phyloP scores from a whole-genome alignment of 2,888 invertebrate species.

The Pollenia labialis region DNA sequence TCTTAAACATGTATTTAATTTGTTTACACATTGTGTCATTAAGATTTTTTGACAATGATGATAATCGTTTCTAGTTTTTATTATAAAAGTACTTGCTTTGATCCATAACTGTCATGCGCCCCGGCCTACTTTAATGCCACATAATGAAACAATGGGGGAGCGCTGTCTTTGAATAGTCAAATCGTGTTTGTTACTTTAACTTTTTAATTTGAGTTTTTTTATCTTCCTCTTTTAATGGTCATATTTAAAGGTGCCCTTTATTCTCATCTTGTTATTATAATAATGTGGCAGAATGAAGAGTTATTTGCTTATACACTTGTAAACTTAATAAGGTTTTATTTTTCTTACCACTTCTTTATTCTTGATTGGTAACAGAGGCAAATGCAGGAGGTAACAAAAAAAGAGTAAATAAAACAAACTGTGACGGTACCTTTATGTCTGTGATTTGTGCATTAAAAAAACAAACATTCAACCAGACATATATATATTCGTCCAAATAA shows the following conservation, averaged over 20 bases:
- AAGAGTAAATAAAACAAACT: slow-evolving; percentile 32
- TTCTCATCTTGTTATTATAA: slow-evolving; percentile 20
- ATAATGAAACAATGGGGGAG: slow-evolving; percentile 16
- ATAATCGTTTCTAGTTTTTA: slow-evolving; percentile 28
- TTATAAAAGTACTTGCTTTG: slow-evolving; percentile 73
- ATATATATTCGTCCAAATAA: not conserved
- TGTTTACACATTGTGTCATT: not conserved
- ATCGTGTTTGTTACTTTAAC: slow-evolving; percentile 14
- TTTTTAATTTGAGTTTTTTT: not conserved
- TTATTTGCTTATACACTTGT: slow-evolving; percentile 64
- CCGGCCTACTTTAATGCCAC: slow-evolving; percentile 10
- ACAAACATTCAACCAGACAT: not conserved
- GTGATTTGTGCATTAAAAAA: slow-evolving; percentile 29
- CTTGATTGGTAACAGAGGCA: slow-evolving; percentile 52
- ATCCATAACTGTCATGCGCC: slow-evolving; percentile 72
- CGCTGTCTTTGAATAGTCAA: slow-evolving; percentile 44
- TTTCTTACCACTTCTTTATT: slow-evolving; percentile 9
- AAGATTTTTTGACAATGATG: slow-evolving; percentile 51
- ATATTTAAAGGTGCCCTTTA: not conserved
- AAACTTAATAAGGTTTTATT: slow-evolving; percentile 48
- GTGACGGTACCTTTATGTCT: slow-evolving; percentile 57
- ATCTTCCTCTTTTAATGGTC: not conserved
- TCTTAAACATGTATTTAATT: not conserved
- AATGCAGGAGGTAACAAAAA: slow-evolving; percentile 21
- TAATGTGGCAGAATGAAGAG: slow-evolving; percentile 47